phyloP scores from a whole-genome alignment of 2,113 vertebrate genomes.

The Catharus fuscescens region DNA sequence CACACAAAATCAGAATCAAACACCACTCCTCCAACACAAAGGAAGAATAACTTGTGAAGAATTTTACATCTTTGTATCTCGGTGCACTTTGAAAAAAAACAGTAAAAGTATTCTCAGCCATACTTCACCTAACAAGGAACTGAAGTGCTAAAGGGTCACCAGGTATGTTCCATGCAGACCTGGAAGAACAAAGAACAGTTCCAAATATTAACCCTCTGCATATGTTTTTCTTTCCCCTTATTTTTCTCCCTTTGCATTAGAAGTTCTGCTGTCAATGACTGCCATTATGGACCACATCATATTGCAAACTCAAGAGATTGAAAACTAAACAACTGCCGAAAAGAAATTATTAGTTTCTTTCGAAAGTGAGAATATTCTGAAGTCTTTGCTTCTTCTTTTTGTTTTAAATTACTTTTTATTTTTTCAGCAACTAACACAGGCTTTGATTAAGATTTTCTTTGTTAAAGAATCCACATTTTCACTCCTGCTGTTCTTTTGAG shows the following conservation, averaged over 20 bases:
- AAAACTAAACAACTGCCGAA: background rate
- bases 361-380: background rate
- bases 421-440: background rate
- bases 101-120: background rate
- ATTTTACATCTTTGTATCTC: background rate
- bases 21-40: background rate
- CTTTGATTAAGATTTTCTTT: conserved; percentile 35
- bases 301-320: background rate
- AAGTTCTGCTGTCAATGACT: background rate
- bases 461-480: conserved; percentile 1
- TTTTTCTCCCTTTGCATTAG: background rate
- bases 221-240: background rate
- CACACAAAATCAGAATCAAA: background rate
- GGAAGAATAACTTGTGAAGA: background rate
- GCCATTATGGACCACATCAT: background rate
- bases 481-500: conserved; percentile 17
- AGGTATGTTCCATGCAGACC: background rate
- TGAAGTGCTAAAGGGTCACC: background rate
- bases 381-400: background rate
- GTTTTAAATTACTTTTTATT: conserved; percentile 9
- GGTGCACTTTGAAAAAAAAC: background rate
- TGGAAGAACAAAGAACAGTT: background rate
- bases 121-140: background rate
- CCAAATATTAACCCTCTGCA: background rate
- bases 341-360: background rate